These are phyloP conservation scores for Patella pellucida DNA, from an alignment of 2,888 invertebrate species.

Conservation along the genomic window DNA sequence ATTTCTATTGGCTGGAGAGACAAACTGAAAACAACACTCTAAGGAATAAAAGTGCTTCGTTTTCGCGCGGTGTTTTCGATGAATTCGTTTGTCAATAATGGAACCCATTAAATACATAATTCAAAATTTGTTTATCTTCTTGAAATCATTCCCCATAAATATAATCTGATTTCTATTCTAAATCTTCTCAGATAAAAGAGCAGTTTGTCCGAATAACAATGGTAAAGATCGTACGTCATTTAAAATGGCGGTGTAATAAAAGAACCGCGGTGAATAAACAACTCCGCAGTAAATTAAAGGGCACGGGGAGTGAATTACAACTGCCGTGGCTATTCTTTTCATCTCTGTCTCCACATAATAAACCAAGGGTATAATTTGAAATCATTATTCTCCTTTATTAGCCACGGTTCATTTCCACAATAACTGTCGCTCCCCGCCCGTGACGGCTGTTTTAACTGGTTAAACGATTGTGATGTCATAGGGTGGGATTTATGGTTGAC, in stretches of 20 bases:
- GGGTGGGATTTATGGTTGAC: background rate
- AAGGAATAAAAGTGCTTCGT: too few relatives aligned
- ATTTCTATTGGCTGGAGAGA: too few relatives aligned
- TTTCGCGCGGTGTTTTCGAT: too few relatives aligned
- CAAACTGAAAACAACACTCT: too few relatives aligned
- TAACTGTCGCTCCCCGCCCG: background rate
- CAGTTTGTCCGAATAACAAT: too few relatives aligned
- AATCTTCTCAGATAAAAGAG: too few relatives aligned
- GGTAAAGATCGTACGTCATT: background rate
- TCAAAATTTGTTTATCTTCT: too few relatives aligned
- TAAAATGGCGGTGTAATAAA: background rate
- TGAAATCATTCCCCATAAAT: too few relatives aligned
- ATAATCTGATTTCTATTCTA: too few relatives aligned
- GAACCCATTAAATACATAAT: too few relatives aligned
- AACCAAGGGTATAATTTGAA: background rate
- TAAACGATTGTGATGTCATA: constrained; percentile 10
- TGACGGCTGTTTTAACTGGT: constrained; percentile 9
- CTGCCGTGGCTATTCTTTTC: background rate
- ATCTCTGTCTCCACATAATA: background rate
- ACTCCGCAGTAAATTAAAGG: constrained; percentile 3
- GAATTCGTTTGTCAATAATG: too few relatives aligned
- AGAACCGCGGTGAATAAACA: background rate
- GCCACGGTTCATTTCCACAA: background rate
- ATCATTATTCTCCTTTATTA: constrained; percentile 3
- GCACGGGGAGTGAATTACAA: background rate